Evolutionary conservation across 2,888 invertebrate genomes (phyloP), one percentile per base, ranked within the genome.

Genomic region (Xestia c-nigrum): DNA sequence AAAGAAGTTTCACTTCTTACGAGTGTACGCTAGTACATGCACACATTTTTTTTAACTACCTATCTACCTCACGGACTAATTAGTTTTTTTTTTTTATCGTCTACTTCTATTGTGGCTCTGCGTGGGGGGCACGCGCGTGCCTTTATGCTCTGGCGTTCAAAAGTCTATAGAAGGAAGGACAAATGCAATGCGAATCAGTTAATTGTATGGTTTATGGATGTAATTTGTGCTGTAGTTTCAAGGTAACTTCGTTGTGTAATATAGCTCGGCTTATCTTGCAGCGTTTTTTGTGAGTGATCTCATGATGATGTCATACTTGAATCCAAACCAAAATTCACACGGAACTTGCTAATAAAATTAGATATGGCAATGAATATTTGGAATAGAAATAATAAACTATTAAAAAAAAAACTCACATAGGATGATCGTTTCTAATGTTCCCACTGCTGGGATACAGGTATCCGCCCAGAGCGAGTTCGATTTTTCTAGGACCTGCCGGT

Each of bases 271-370:
- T 83, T 77, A 87, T 83, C 85, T 78, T 64, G 78, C 76, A 5
- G 10, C 38, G 46, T 75, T 78, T 87, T 86, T 84, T 82, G 71
- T 73, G 59, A 74, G 86, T 91, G 90, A 91, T 91, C 89, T 90
- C 88, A 91, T 85, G 47, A 75, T 75, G 83, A 85, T 86, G 85
- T 82, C 88, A 90, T 89, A 84, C 82, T 61, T 59, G 64, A 67
- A 55, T 16, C 40, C 40, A 72, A 83, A 85, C 50, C 70, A 59
- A 82, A 75, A 78, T 81, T 78, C 74, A 76, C 65, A 70, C 52
- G 74, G 73, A 74, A 59, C 57, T 38, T 67, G 67, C 77, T 67
- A 76, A 68, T 63, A 40, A 9, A 81, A 68, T 85, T 81, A 55
- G 21, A 50, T 65, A 50, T 40, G 71, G 52, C 31, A 52, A 73